Conservation (phyloP, 1,140 invertebrate genomes). For the Drosophila lacertosa region DNA sequence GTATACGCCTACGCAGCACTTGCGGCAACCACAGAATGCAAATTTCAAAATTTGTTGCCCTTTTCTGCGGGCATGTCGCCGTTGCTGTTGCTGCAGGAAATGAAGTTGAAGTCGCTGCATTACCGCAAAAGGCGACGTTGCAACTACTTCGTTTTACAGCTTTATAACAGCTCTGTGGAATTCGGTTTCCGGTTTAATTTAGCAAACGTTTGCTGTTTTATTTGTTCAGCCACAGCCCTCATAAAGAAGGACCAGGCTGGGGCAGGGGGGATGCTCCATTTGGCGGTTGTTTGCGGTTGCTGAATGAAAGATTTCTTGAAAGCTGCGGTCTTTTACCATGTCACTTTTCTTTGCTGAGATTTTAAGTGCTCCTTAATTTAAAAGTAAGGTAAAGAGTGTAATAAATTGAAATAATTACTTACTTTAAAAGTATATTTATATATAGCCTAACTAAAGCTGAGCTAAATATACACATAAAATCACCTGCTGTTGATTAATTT, state of each 20-base stretch:
- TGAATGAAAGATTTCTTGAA: slow-evolving; percentile 28
- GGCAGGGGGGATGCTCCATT: slow-evolving; percentile 16
- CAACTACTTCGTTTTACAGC: slow-evolving; percentile 32
- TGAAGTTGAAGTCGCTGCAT: slow-evolving; percentile 73
- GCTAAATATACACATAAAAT: too few relatives aligned
- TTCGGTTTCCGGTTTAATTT: slow-evolving; percentile 76
- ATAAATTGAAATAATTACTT: slow-evolving; percentile 1
- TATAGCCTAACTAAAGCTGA: too few relatives aligned
- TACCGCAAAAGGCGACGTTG: slow-evolving; percentile 70
- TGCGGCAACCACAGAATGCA: slow-evolving; percentile 59
- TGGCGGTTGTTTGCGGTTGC: not conserved
- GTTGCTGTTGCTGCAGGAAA: slow-evolving; percentile 45
- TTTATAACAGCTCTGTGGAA: slow-evolving; percentile 44
- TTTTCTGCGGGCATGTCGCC: slow-evolving; percentile 23
- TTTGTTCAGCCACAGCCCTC: slow-evolving; percentile 44
- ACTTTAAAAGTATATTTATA: too few relatives aligned
- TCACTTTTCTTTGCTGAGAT: slow-evolving; percentile 28
- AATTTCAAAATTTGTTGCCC: slow-evolving; percentile 55
- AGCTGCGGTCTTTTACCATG: slow-evolving; percentile 22
- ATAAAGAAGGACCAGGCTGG: not conserved
- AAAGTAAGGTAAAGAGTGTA: not conserved
- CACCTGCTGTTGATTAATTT: not conserved
- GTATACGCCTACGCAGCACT: slow-evolving; percentile 71
- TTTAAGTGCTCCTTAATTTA: slow-evolving; percentile 14
- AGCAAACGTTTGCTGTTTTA: slow-evolving; percentile 77